These are phyloP conservation scores for Lates calcarifer DNA, from an alignment of 2,113 vertebrate genomes.

Conservation along the genomic window DNA sequence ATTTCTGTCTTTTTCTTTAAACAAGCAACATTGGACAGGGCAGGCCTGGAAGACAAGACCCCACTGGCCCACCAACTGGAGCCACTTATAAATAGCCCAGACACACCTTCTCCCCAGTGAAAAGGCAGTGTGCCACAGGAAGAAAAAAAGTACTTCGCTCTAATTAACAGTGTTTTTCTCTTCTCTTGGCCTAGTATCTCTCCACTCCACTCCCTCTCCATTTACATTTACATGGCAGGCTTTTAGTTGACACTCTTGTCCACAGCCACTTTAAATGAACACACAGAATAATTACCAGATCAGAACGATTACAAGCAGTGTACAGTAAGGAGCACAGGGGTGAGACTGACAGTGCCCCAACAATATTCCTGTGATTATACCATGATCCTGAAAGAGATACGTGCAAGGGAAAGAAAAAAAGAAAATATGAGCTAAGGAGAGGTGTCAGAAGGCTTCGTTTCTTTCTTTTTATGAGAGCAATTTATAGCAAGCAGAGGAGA, in stretches of 20 bases:
- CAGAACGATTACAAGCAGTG: not conserved
- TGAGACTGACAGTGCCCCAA: not conserved
- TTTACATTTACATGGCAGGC: slow-evolving; percentile 49
- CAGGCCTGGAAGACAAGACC: slow-evolving; percentile 48
- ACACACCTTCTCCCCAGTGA: slow-evolving; percentile 55
- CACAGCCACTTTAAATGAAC: slow-evolving; percentile 35
- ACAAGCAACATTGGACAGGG: not conserved
- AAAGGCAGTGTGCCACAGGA: slow-evolving; percentile 33
- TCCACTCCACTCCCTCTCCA: not conserved
- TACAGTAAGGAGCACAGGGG: not conserved
- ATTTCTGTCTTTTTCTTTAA: slow-evolving; percentile 20
- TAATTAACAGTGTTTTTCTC: slow-evolving; percentile 62
- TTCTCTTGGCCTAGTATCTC: slow-evolving; percentile 40
- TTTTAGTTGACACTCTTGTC: slow-evolving; percentile 38
- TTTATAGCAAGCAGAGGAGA: not conserved
- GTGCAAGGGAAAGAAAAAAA: not conserved
- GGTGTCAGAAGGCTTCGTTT: not conserved
- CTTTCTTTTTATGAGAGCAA: not conserved
- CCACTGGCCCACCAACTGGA: slow-evolving; percentile 45
- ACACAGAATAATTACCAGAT: slow-evolving; percentile 25
- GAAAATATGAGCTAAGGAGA: slow-evolving; percentile 4
- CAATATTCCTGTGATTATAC: not conserved
- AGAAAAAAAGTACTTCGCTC: slow-evolving; percentile 48
- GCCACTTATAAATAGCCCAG: slow-evolving; percentile 64
- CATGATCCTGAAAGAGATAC: not conserved